Conservation (phyloP, 2,797 vertebrate species). For the Anabacerthia variegaticeps region DNA sequence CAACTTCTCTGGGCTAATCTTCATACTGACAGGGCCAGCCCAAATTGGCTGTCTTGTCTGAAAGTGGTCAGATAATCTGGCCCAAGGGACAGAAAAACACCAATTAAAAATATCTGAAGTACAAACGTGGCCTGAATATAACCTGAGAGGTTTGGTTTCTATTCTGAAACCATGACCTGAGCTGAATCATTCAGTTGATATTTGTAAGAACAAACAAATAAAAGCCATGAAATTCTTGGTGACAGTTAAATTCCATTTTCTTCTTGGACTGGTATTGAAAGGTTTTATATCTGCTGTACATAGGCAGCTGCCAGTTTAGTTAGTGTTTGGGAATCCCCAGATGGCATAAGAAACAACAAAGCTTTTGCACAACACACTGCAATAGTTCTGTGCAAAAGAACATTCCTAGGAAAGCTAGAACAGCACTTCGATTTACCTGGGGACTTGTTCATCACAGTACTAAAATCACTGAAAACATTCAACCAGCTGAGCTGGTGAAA, state of each 20-base stretch:
- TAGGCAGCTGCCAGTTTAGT: neutral
- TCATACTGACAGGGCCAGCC: neutral
- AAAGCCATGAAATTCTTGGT: neutral
- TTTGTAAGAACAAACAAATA: neutral
- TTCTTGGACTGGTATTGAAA: neutral
- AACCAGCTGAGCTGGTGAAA: neutral
- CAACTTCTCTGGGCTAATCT: neutral
- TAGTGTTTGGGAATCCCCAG: slow-evolving; percentile 17
- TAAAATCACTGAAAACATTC: neutral
- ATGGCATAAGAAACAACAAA: slow-evolving; percentile 1
- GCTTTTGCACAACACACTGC: neutral
- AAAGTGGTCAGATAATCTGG: neutral
- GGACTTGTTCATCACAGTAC: neutral
- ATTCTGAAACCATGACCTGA: neutral
- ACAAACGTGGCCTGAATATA: neutral
- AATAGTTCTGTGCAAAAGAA: neutral
- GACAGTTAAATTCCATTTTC: neutral
- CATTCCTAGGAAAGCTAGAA: neutral
- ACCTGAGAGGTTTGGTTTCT: neutral
- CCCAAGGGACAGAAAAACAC: neutral
- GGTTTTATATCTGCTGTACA: neutral
- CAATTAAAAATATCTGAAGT: neutral
- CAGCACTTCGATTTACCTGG: neutral
- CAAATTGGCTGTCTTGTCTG: neutral
- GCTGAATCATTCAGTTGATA: neutral